These are phyloP conservation scores for Muscicapa adusta DNA, from an alignment of 2,113 vertebrate species.

Conservation along the genomic window DNA sequence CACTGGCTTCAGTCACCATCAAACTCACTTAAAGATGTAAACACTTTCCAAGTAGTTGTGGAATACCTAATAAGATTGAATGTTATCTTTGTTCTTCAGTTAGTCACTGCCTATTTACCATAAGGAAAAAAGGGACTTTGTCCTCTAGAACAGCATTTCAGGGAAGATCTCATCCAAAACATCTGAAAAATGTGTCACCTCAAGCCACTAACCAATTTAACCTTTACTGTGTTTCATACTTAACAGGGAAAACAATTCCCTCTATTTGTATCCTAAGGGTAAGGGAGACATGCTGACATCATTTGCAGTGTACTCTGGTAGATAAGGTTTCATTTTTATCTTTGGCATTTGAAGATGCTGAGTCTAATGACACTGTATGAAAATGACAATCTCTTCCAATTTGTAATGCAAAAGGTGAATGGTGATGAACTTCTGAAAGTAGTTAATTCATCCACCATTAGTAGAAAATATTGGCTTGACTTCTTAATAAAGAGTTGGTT, in stretches of 20 bases:
- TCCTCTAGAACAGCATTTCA: slow-evolving; percentile 52
- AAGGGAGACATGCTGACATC: not conserved
- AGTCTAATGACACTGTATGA: not conserved
- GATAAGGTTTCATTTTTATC: slow-evolving; percentile 44
- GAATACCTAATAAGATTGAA: not conserved
- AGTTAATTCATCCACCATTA: not conserved
- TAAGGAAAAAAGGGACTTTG: not conserved
- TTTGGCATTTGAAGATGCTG: not conserved
- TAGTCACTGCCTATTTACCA: slow-evolving; percentile 7
- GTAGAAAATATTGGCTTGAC: not conserved
- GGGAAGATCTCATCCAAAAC: slow-evolving; percentile 27
- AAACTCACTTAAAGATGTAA: not conserved
- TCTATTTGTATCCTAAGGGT: not conserved
- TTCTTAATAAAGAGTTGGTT: not conserved
- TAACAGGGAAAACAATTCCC: slow-evolving; percentile 49
- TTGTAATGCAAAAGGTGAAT: not conserved
- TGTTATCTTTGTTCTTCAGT: not conserved
- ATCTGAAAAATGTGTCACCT: slow-evolving; percentile 52
- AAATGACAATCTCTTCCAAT: not conserved
- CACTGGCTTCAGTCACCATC: not conserved
- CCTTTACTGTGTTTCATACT: slow-evolving; percentile 23
- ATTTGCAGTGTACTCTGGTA: not conserved
- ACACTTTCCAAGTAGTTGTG: not conserved
- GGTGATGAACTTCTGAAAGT: not conserved
- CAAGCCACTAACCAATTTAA: slow-evolving; percentile 30